Conservation (phyloP, 92 coral and sea anemone species). For the Actinernus sp. region DNA sequence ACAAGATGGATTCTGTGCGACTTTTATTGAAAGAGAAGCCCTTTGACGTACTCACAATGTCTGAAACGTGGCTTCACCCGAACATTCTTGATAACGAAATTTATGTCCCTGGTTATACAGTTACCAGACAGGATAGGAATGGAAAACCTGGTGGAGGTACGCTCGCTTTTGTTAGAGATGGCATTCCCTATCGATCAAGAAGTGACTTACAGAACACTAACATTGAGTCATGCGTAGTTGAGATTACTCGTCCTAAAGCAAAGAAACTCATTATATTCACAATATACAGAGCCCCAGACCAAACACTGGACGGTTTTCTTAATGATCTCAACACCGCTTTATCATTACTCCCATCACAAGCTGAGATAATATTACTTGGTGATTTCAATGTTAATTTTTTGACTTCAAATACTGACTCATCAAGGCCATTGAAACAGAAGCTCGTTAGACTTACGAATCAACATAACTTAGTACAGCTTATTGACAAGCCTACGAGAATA, state of each 20-base stretch:
- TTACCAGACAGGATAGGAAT: conserved; percentile 38
- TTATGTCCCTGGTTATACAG: conserved; percentile 46
- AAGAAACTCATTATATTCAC: conserved; percentile 52
- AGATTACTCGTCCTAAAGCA: conserved; percentile 51
- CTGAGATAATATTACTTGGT: conserved; percentile 53
- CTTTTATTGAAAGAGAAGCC: conserved; percentile 5
- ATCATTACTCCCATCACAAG: conserved; percentile 6
- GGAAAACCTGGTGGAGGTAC: conserved; percentile 50
- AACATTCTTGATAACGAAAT: conserved; percentile 39
- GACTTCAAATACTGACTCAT: no score
- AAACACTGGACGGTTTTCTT: conserved; percentile 10
- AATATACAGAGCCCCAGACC: conserved; percentile 48
- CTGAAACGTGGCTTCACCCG: conserved; percentile 63
- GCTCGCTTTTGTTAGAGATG: conserved; percentile 34
- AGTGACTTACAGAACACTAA: conserved; percentile 26
- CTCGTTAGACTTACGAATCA: conserved; percentile 14
- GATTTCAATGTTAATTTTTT: conserved; percentile 42
- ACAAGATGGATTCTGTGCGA: conserved; percentile 2
- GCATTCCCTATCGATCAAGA: conserved; percentile 37
- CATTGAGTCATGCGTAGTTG: conserved; percentile 33
- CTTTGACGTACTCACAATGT: conserved; percentile 39
- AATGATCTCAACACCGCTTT: conserved; percentile 22
- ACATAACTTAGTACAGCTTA: conserved; percentile 37
- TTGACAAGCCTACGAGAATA: conserved; percentile 33
- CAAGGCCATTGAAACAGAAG: conserved; percentile 23